Evolutionary conservation across 2,113 vertebrate species (phyloP).

Genomic region (Dicaeum eximium): DNA sequence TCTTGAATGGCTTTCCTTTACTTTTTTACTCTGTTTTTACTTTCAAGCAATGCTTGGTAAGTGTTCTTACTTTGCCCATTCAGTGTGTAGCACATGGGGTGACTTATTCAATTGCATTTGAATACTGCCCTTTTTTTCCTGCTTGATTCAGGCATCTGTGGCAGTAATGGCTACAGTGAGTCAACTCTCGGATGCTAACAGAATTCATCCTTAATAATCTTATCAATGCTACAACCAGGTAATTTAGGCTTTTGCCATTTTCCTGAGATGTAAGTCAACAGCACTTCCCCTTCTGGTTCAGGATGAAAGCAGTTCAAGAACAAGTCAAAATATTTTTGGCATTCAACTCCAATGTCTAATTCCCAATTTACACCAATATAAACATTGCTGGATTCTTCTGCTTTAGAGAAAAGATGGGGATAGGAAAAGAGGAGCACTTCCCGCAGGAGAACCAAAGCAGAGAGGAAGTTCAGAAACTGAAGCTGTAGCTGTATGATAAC

Average conservation of each 20-base stretch:
- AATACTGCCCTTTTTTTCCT: neutral
- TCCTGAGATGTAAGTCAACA: neutral
- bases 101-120: neutral
- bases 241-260: neutral
- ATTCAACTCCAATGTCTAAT: neutral
- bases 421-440: neutral
- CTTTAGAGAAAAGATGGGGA: neutral
- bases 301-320: neutral
- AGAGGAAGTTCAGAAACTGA: neutral
- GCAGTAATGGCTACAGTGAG: slow-evolving; percentile 49
- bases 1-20: neutral
- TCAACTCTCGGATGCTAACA: slow-evolving; percentile 45
- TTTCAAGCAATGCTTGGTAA: neutral
- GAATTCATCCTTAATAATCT: neutral
- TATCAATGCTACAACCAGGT: neutral
- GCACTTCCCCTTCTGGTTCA: neutral
- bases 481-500: neutral
- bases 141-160: slow-evolving; percentile 2
- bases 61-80: neutral
- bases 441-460: neutral
- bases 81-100: neutral
- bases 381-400: neutral
- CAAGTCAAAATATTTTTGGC: neutral
- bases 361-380: neutral
- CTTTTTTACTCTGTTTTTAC: neutral